Evolutionary conservation across 2,113 vertebrate species (phyloP), one percentile per base, ranked within the genome.

Genomic region (Anolis sagrei): DNA sequence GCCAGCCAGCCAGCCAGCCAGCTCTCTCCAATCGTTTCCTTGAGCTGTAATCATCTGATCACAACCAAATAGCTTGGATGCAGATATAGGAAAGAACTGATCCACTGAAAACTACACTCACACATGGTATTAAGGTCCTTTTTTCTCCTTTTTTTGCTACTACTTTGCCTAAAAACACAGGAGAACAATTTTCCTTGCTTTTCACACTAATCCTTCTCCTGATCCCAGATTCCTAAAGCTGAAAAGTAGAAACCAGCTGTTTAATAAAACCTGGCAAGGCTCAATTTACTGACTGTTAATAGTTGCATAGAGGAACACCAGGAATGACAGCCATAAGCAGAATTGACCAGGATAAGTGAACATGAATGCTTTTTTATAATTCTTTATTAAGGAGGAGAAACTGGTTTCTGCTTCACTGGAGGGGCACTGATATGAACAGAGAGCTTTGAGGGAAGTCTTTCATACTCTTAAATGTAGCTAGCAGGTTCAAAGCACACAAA

Each of bases 11-110:
- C 97, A 97, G 96, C 96, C 95, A 96, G 97, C 95, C 95, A 94
- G 58, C 92, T 94, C 96, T 49, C 78, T 96, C 97, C 97, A 98
- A 99, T 99, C 97, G 88, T 94, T 96, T 97, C 94, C 96, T 96
- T 93, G 93, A 95, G 94, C 93, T 95, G 91, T 91, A 93, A 96
- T 99, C 98, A 99, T 98, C 98, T 99, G 98, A 99, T 97, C 97
- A 93, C 90, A 87, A 93, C 94, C 95, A 94, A 96, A 96, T 93
- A 95, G 96, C 96, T 96, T 93, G 95, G 96, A 97, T 96, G 96
- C 96, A 95, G 96, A 96, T 85, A 96, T 94, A 95, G 96, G 95
- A 96, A 97, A 97, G 96, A 96, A 95, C 88, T 95, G 92, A 97
- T 96, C 95, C 92, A 77, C 93, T 89, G 94, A 93, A 54, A 95